phyloP scores from a whole-genome alignment of 1,140 invertebrate species.

The Paraescarpia echinospica region DNA sequence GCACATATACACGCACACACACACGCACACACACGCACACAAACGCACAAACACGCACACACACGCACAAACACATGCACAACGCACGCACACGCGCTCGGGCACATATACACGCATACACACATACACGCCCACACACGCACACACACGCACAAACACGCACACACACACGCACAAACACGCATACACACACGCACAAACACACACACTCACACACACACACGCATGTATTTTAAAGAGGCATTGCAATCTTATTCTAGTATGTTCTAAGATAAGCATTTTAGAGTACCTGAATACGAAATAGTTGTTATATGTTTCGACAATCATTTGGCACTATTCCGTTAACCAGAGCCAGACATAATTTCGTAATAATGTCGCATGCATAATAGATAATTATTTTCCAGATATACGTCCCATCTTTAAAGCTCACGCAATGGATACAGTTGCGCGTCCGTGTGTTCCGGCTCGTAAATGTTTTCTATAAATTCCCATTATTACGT shows the following conservation, averaged over 20 bases:
- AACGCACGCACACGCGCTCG: too few species aligned
- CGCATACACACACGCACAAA: too few species aligned
- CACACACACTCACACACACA: too few species aligned
- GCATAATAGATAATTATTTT: not conserved
- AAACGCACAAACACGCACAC: too few species aligned
- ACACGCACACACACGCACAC: too few species aligned
- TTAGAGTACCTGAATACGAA: not conserved
- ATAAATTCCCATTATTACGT: not conserved
- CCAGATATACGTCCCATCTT: not conserved
- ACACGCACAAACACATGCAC: too few species aligned
- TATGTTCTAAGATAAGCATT: not conserved
- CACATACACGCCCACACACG: too few species aligned
- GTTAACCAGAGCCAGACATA: not conserved
- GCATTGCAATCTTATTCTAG: not conserved
- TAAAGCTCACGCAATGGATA: not conserved
- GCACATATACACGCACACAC: too few species aligned
- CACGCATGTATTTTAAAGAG: not conserved
- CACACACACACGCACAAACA: too few species aligned
- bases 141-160: too few species aligned
- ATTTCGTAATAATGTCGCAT: not conserved
- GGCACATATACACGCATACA: too few species aligned
- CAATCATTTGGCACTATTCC: not conserved
- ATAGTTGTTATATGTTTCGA: not conserved
- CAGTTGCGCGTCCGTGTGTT: not conserved
- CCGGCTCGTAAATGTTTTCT: too few species aligned